Evolutionary conservation across 2,888 invertebrate species (phyloP), one percentile per base, ranked within the genome.

Genomic region (Lutraria lutraria): DNA sequence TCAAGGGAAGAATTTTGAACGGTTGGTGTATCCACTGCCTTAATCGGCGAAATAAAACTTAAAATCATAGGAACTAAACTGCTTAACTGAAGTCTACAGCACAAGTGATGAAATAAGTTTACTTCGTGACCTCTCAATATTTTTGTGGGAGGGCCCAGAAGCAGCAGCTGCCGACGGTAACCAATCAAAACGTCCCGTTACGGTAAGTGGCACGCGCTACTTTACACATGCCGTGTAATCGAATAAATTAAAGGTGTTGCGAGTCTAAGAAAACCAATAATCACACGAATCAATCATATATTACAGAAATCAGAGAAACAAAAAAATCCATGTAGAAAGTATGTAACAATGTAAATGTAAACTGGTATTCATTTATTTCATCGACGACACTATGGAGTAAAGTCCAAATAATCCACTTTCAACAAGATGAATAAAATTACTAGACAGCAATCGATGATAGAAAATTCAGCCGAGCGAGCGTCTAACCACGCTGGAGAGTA

Each of bases 71-170:
- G 83, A 83, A 90, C 88, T 91, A 91, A 90, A 88, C 91, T 88
- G 79, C 72, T 82, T 82, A 86, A 81, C 81, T 88, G 86, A 89
- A 83, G 92, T 88, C 89, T 89, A 91, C 86, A 85, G 90, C 88
- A 93, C 91, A 91, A 93, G 90, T 91, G 91, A 92, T 89, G 91
- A 92, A 86, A 90, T 83, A 54, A 90, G 84, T 91, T 92, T 91
- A 90, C 94, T 92, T 89, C 91, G 88, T 93, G 94, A 94, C 93
- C 94, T 92, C 92, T 84, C 90, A 86, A 89, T 91, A 86, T 90
- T 88, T 92, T 87, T 88, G 89, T 92, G 88, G 90, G 92, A 91
- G 92, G 92, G 91, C 83, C 88, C 90, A 89, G 89, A 72, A 85
- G 88, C 83, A 76, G 88, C 92, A 92, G 92, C 92, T 92, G 92